Percentiles rank a stretch among this genome's conserved stretches.
phyloP scores from a whole-genome alignment of 2,888 invertebrate genomes.

The Andrena minutula region DNA sequence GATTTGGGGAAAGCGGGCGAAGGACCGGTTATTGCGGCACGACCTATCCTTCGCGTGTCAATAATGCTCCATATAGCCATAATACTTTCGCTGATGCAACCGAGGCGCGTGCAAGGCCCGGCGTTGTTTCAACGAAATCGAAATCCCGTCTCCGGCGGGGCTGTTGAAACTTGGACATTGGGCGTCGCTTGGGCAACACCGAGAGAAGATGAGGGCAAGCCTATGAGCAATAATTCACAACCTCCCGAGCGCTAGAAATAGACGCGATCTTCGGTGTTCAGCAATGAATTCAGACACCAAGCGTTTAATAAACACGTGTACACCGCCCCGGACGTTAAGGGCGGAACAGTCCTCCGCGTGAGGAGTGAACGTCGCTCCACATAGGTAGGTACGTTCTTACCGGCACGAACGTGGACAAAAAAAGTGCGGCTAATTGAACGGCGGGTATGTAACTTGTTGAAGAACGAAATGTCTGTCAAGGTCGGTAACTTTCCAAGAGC shows the following conservation, averaged over 20 bases:
- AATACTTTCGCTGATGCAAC: constrained; percentile 38
- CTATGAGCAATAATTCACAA: neutral
- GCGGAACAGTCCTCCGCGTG: neutral
- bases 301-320: neutral
- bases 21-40: constrained; percentile 49
- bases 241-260: neutral
- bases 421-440: constrained; percentile 29
- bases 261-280: neutral
- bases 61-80: constrained; percentile 32
- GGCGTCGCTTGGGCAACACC: constrained; percentile 1
- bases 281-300: neutral
- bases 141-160: neutral
- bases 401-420: neutral
- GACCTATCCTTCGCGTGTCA: constrained; percentile 19
- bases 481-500: constrained; percentile 78
- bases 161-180: neutral
- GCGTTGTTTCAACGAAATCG: constrained; percentile 19
- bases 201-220: neutral
- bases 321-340: neutral
- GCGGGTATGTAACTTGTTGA: constrained; percentile 6
- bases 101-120: neutral
- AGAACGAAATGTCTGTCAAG: constrained; percentile 77
- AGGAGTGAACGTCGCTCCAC: neutral
- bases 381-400: no score
- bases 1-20: constrained; percentile 48